phyloP scores from a whole-genome alignment of 2,888 invertebrate genomes.

The Callosobruchus maculatus region DNA sequence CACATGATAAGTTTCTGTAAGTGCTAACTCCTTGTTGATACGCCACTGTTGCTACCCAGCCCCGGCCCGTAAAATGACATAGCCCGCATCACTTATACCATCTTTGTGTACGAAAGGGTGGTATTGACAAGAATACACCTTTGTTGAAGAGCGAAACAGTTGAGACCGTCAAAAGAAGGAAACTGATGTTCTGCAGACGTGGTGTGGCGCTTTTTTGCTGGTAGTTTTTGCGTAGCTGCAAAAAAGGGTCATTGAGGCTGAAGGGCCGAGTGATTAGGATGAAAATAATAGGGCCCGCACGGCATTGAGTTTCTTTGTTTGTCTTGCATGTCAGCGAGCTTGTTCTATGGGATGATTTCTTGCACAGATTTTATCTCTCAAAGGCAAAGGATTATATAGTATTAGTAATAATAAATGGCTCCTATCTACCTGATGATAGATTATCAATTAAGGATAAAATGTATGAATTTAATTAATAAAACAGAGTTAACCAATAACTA shows the following conservation, averaged over 20 bases:
- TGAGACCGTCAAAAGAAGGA: background rate
- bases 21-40: background rate
- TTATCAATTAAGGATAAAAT: too few species aligned
- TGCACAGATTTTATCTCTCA: too few species aligned
- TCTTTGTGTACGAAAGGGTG: background rate
- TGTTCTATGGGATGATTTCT: too few species aligned
- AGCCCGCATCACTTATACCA: background rate
- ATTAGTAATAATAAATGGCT: too few species aligned
- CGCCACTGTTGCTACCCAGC: background rate
- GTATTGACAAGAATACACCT: background rate
- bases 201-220: background rate
- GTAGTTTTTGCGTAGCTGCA: background rate
- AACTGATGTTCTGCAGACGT: background rate
- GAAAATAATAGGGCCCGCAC: background rate
- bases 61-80: background rate
- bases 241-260: background rate
- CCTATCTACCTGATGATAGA: too few species aligned
- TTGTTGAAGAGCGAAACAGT: background rate
- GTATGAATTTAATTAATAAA: too few species aligned
- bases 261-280: background rate
- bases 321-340: background rate
- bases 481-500: too few species aligned
- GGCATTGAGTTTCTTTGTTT: background rate
- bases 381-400: too few species aligned
- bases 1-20: too few species aligned